phyloP scores from a whole-genome alignment of 2,797 vertebrate genomes.

The Channa striata region DNA sequence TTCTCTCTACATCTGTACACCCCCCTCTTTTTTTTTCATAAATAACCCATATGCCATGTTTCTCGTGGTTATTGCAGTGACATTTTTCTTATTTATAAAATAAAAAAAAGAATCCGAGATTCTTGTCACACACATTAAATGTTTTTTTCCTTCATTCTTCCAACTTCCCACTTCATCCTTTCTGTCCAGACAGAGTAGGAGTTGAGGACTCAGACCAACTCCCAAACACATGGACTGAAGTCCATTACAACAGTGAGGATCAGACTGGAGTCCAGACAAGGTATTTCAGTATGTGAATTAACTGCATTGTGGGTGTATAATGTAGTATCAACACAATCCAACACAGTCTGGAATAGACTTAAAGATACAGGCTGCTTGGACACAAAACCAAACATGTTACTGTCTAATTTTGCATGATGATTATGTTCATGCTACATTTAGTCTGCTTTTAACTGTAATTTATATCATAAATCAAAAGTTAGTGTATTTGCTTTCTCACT shows the following conservation, averaged over 20 bases:
- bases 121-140: constrained; percentile 16
- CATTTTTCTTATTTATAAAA: constrained; percentile 10
- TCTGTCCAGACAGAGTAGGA: constrained; percentile 62
- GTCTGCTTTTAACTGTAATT: no score
- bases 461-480: no score
- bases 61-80: background rate
- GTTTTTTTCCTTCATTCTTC: constrained; percentile 21
- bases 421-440: no score
- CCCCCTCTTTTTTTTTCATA: background rate
- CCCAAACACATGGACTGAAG: constrained; percentile 1
- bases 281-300: constrained; percentile 1
- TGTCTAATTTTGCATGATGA: no score
- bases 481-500: no score
- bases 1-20: constrained; percentile 19
- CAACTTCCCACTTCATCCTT: constrained; percentile 56
- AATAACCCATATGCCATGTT: background rate
- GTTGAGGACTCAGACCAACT: constrained; percentile 29
- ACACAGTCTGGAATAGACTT: background rate
- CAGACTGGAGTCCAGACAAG: background rate
- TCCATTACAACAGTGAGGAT: background rate
- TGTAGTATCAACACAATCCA: background rate
- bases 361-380: background rate
- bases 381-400: background rate
- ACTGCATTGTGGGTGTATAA: background rate
- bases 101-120: background rate